These are phyloP conservation scores for Drosophila hydei DNA, from an alignment of 1,140 invertebrate species.

Conservation along the genomic window DNA sequence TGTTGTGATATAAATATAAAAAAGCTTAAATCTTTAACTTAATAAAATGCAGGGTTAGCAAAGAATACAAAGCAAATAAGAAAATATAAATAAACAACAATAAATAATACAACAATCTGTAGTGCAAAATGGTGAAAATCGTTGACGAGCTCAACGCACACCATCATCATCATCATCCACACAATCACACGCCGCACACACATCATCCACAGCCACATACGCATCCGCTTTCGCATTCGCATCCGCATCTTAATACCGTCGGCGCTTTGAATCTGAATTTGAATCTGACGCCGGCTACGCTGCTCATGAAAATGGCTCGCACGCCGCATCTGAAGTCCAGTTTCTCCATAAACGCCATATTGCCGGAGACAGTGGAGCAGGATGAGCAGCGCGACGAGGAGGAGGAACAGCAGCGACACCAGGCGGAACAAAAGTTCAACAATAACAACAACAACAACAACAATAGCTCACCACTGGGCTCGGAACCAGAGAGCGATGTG, in stretches of 20 bases:
- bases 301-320: constrained; percentile 85
- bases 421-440: constrained; percentile 32
- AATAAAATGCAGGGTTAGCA: constrained; percentile 32
- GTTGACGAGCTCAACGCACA: constrained; percentile 61
- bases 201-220: constrained; percentile 31
- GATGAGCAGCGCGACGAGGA: constrained; percentile 48
- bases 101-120: constrained; percentile 5
- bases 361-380: constrained; percentile 87
- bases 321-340: constrained; percentile 87
- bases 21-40: not conserved
- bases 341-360: constrained; percentile 89
- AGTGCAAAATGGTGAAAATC: constrained; percentile 73
- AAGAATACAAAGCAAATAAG: constrained; percentile 1
- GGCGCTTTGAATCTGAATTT: constrained; percentile 66
- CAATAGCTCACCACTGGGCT: constrained; percentile 57
- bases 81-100: constrained; percentile 17
- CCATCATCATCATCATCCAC: constrained; percentile 33
- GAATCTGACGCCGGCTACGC: constrained; percentile 44
- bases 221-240: constrained; percentile 41
- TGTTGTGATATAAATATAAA: constrained; percentile 41
- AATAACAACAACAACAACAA: constrained; percentile 50
- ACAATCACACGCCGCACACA: constrained; percentile 45
- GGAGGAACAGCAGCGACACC: constrained; percentile 12
- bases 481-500: constrained; percentile 85
- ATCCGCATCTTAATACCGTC: constrained; percentile 54